Evolutionary conservation across 1,140 invertebrate genomes (phyloP), one percentile per base, ranked within the genome.

Genomic region (Hylyphantes graminicola): DNA sequence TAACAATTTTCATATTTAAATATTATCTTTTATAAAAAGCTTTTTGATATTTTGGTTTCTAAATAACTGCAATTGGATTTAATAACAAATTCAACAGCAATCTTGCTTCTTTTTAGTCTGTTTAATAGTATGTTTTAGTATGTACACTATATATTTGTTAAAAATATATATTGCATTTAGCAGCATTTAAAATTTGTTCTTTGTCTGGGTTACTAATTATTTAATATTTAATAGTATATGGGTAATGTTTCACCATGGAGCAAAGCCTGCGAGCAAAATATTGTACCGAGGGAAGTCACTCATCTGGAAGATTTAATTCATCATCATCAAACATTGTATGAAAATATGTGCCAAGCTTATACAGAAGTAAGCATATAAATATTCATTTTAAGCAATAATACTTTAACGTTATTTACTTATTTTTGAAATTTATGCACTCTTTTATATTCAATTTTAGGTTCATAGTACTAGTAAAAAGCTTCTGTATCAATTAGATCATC

Each of bases 381-480:
- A 10, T 12, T 10, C 7, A 53, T 70, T 17, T 11, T 64, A 59
- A n/a, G 57, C 12, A 74, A 35, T 5, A 57, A 19, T 74, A 74
- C 12, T 74, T 74, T 3, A 12, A 50, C 51, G 2, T 72, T 53
- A 72, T 35, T 57, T 8, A 57, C 10, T 21, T 35, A 19, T 74
- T 57, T 13, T 15, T 35, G 2, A 19, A 57, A 13, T n/a, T 57
- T n/a, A 12, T 19, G n/a, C 59, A 17, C 70, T 73, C 50, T 54
- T 53, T 73, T 73, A 75, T n/a, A n/a, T 17, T 76, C 3, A 7
- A 54, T 78, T 78, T 10, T 70, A 96, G 95, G 96, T 97, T 87
- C 96, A 97, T 92, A 97, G 95, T 89, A 97, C 96, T 87, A 97
- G 96, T 92, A 97, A 98, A 92, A 97, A 97, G 91, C 92, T 98